These are phyloP conservation scores for Tinamus guttatus DNA, from an alignment of 2,113 vertebrate species.

Conservation along the genomic window DNA sequence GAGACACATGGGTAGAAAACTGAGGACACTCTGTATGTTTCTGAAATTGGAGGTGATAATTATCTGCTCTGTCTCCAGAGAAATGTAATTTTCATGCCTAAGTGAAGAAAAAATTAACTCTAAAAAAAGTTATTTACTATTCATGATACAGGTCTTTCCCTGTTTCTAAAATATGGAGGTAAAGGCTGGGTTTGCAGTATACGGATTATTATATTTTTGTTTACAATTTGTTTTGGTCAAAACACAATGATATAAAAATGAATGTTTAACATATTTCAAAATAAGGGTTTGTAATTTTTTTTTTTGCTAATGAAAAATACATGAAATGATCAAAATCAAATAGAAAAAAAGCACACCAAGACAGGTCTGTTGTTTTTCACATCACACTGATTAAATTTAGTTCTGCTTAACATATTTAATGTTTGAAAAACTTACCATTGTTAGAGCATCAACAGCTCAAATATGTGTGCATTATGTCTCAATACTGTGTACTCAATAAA, in stretches of 20 bases:
- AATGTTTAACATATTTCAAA: not conserved
- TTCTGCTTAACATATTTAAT: not conserved
- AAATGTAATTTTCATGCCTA: not conserved
- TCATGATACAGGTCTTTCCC: not conserved
- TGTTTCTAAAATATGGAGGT: not conserved
- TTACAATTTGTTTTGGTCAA: not conserved
- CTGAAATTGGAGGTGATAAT: not conserved
- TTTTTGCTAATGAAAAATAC: not conserved
- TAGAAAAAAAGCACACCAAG: not conserved
- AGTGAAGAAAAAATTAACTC: not conserved
- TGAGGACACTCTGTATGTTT: not conserved
- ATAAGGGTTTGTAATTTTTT: not conserved
- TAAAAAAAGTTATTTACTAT: not conserved
- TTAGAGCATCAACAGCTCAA: not conserved
- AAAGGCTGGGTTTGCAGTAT: accelerated
- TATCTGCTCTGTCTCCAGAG: not conserved
- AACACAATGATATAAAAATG: not conserved
- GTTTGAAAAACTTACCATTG: not conserved
- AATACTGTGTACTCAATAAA: not conserved
- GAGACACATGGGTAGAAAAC: not conserved
- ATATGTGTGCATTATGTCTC: not conserved
- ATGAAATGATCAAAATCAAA: not conserved
- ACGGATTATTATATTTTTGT: not conserved
- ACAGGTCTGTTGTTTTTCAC: not conserved
- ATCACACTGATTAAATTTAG: not conserved